Evolutionary conservation across 2,113 vertebrate species (phyloP).

Genomic region (Sebastes fasciatus): DNA sequence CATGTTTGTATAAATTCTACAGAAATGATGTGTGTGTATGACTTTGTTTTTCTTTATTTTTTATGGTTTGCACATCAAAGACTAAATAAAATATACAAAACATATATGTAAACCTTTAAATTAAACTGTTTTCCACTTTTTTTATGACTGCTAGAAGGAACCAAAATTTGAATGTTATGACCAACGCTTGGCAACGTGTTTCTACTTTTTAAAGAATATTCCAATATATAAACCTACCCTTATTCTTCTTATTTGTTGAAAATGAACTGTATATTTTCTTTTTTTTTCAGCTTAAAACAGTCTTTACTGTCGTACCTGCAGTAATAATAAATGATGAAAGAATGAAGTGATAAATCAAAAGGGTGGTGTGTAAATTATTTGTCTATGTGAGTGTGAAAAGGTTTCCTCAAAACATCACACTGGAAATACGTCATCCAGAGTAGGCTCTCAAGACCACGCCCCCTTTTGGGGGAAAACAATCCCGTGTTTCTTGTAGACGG

Average conservation of each 20-base stretch:
- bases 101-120: not conserved
- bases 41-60: slow-evolving; percentile 16
- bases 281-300: slow-evolving; percentile 12
- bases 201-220: slow-evolving; percentile 1
- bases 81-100: slow-evolving; percentile 30
- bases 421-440: too few species aligned
- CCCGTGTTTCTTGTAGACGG: too few species aligned
- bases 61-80: slow-evolving; percentile 43
- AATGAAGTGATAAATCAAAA: not conserved
- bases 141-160: not conserved
- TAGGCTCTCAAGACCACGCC: too few species aligned
- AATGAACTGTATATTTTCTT: slow-evolving; percentile 5
- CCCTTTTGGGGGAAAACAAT: too few species aligned
- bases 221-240: not conserved
- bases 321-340: slow-evolving; percentile 33
- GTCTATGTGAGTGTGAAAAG: not conserved
- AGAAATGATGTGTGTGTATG: slow-evolving; percentile 22
- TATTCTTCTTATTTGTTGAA: not conserved
- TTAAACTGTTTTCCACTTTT: not conserved
- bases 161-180: slow-evolving; percentile 8
- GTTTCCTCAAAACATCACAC: too few species aligned
- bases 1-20: slow-evolving; percentile 49
- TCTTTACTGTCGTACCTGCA: slow-evolving; percentile 31
- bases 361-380: not conserved
- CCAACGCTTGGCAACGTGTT: slow-evolving; percentile 22